A percentile compares a stretch with the other conserved stretches of the same genome.
Conservation (phyloP, 2,888 invertebrate species). For the Allophyes oxyacanthae region DNA sequence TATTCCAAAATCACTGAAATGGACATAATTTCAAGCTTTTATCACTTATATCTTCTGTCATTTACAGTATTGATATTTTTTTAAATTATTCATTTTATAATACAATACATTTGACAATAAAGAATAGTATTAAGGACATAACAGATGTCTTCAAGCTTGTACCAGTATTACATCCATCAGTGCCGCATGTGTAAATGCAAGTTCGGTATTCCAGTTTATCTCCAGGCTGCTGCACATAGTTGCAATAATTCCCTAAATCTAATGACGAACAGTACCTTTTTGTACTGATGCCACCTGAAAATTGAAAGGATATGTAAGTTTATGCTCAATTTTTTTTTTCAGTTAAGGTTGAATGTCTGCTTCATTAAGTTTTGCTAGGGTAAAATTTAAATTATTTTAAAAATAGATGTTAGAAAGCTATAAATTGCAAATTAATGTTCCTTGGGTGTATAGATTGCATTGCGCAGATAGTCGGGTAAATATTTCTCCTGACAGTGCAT, state of each 20-base stretch:
- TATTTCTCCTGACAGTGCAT: too few relatives aligned
- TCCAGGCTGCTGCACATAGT: slow-evolving; percentile 95
- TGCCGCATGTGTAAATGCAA: slow-evolving; percentile 95
- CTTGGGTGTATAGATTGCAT: too few relatives aligned
- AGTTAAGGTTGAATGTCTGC: too few relatives aligned
- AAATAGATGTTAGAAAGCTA: too few relatives aligned
- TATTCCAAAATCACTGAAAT: slow-evolving; percentile 1
- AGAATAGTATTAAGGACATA: slow-evolving; percentile 52
- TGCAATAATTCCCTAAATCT: slow-evolving; percentile 96
- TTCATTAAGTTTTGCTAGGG: too few relatives aligned
- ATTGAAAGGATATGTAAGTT: slow-evolving; percentile 13
- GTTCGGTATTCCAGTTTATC: slow-evolving; percentile 95
- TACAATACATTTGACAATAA: slow-evolving; percentile 48
- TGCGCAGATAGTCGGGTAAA: too few relatives aligned
- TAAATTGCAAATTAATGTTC: too few relatives aligned
- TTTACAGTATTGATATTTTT: not conserved
- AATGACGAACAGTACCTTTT: slow-evolving; percentile 96
- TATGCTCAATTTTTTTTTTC: too few relatives aligned
- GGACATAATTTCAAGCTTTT: slow-evolving; percentile 3
- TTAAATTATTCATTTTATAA: slow-evolving; percentile 29
- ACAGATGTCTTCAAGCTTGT: slow-evolving; percentile 62
- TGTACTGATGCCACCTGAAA: slow-evolving; percentile 95
- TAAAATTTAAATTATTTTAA: too few relatives aligned
- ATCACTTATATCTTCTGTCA: not conserved
- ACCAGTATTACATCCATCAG: slow-evolving; percentile 95